These are phyloP conservation scores for Spinus olivaceus DNA, from an alignment of 2,797 vertebrate genomes.

Conservation along the genomic window DNA sequence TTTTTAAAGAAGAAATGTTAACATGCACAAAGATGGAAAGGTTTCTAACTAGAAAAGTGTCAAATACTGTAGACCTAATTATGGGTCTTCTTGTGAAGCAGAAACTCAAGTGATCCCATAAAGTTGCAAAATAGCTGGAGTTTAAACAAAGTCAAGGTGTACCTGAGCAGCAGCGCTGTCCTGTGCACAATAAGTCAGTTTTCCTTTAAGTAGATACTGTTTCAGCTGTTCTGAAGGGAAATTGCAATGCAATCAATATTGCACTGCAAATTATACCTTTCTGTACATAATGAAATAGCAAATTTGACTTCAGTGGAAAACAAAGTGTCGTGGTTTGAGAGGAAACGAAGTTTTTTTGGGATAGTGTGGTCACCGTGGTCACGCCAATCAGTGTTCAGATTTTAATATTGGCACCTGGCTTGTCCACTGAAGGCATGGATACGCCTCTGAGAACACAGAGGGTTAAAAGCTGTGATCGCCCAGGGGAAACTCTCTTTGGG, in stretches of 20 bases:
- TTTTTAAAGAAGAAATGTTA: not conserved
- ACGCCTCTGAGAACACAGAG: too few species aligned
- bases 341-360: too few species aligned
- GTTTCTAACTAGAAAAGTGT: not conserved
- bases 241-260: not conserved
- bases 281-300: not conserved
- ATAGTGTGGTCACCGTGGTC: too few species aligned
- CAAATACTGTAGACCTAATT: not conserved
- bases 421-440: too few species aligned
- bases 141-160: accelerated
- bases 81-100: not conserved
- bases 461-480: too few species aligned
- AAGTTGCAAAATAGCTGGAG: not conserved
- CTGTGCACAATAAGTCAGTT: accelerated
- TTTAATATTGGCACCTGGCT: too few species aligned
- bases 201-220: not conserved
- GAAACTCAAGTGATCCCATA: not conserved
- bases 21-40: not conserved
- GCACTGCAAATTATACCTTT: not conserved
- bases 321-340: not conserved
- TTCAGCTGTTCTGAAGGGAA: not conserved
- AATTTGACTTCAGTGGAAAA: not conserved
- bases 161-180: not conserved
- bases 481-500: too few species aligned
- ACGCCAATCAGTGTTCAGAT: too few species aligned